Evolutionary conservation across 1,140 invertebrate genomes (phyloP).

Genomic region (Harpegnathos saltator): DNA sequence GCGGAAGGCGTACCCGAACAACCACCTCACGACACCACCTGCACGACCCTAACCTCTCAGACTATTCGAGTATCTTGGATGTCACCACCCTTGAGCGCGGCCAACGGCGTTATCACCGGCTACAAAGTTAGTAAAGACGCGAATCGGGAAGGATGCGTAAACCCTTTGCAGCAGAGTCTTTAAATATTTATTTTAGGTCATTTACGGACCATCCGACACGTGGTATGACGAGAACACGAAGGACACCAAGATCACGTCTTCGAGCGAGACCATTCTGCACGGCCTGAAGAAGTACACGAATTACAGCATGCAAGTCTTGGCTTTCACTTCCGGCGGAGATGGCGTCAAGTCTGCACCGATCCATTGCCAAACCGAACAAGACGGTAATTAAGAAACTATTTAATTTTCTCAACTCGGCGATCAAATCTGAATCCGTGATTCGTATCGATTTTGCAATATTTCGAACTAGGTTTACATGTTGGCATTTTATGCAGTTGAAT

Average conservation of each 20-base stretch:
- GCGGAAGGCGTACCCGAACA: constrained; percentile 97
- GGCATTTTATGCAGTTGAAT: too few species aligned
- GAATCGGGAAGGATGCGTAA: neutral
- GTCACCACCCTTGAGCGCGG: constrained; percentile 94
- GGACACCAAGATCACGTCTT: constrained; percentile 95
- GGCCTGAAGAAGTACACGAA: constrained; percentile 98
- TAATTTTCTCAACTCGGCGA: too few species aligned
- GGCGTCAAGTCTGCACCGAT: constrained; percentile 96
- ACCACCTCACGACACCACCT: constrained; percentile 95
- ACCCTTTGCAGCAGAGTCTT: neutral
- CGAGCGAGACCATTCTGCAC: constrained; percentile 96
- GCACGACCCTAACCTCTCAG: constrained; percentile 96
- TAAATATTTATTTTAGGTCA: constrained; percentile 86
- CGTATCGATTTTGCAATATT: too few species aligned
- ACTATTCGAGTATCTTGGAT: constrained; percentile 97
- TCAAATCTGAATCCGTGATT: too few species aligned
- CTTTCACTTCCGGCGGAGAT: constrained; percentile 98
- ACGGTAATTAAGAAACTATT: constrained; percentile 88
- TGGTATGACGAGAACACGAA: constrained; percentile 97
- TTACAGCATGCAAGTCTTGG: constrained; percentile 98
- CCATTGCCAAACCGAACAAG: constrained; percentile 97
- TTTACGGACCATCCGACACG: constrained; percentile 96
- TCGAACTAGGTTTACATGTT: too few species aligned
- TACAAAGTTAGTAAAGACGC: constrained; percentile 89
- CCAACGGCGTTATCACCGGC: constrained; percentile 97